Percentiles rank a stretch among this genome's conserved stretches.
Conservation (phyloP, 2,113 vertebrate genomes). For the Mirounga angustirostris region DNA sequence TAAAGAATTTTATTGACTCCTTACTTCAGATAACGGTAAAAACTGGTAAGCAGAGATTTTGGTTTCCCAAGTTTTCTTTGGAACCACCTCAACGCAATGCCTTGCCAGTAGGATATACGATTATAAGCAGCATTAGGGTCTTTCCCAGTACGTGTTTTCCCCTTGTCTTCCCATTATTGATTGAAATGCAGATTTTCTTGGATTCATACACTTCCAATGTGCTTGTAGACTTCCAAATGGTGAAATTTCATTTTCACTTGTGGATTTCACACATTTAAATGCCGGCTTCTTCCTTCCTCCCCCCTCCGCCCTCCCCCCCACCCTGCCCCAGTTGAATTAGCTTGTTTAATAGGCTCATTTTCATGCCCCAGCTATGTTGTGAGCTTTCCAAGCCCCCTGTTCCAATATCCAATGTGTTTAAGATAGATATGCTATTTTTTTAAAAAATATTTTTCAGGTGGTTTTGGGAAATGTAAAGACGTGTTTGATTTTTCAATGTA, state of each 20-base stretch:
- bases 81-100: not conserved
- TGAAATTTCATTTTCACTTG: slow-evolving; percentile 27
- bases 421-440: slow-evolving; percentile 45
- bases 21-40: slow-evolving; percentile 26
- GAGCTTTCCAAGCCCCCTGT: slow-evolving; percentile 9
- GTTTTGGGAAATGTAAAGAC: slow-evolving; percentile 52
- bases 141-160: not conserved
- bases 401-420: slow-evolving; percentile 45
- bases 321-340: not conserved
- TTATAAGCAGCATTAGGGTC: not conserved
- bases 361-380: not conserved
- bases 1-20: slow-evolving; percentile 38
- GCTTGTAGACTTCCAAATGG: not conserved
- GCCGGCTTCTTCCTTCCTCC: not conserved
- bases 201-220: not conserved
- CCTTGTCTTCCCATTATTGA: not conserved
- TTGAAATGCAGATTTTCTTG: not conserved
- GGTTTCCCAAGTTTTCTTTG: slow-evolving; percentile 4
- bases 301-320: too few relatives aligned
- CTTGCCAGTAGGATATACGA: not conserved
- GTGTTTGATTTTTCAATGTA: slow-evolving; percentile 48
- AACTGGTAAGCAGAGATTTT: slow-evolving; percentile 54
- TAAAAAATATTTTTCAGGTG: slow-evolving; percentile 26
- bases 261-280: not conserved
- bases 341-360: slow-evolving; percentile 9